Evolutionary conservation across 1,140 invertebrate genomes (phyloP), one percentile per base, ranked within the genome.

Genomic region (Bombus soroeensis): DNA sequence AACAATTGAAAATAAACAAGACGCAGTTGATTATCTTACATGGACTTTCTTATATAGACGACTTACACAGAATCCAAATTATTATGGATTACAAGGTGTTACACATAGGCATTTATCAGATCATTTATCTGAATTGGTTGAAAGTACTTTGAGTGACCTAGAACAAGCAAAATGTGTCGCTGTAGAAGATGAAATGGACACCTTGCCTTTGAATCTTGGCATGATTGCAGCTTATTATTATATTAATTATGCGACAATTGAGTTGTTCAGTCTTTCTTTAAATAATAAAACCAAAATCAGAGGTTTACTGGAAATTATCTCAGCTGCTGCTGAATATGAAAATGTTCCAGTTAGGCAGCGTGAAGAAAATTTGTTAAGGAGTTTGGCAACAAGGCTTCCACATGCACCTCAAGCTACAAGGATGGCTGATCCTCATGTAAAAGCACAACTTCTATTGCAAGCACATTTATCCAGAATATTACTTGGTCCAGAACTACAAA

Each of bases 141-240:
- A 99, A 94, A 98, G 97, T 72, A 99, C 99, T 0, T 95, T 99
- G 0, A 97, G 97, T 87, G 99, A 99, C 94, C 95, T 99, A 85
- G 99, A 99, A 94, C 98, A 99, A 93, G 99, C 98, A 0, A 99
- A 99, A 94, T 99, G 99, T 94, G 99, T 99, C 83, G 98, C 98
- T 72, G 97, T 99, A 18, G 99, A 99, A 95, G 99, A 99, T 91
- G 99, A 99, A 86, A 99, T 99, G 97, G 99, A 99, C 94, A 98
- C 98, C 0, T 96, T 98, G 73, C 98, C 99, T 0, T 96, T 99
- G 1, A 99, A 99, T 96, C 95, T 99, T 93, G 99, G 99, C 86
- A 99, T 99, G 99, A 99, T 99, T 95, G 99, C 99, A 3, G 99
- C 99, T 0, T 99, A 99, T 94, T 99, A 99, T 94, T 99, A 99